Conservation (phyloP, 2,113 vertebrate species). For the Pitta sordida region DNA sequence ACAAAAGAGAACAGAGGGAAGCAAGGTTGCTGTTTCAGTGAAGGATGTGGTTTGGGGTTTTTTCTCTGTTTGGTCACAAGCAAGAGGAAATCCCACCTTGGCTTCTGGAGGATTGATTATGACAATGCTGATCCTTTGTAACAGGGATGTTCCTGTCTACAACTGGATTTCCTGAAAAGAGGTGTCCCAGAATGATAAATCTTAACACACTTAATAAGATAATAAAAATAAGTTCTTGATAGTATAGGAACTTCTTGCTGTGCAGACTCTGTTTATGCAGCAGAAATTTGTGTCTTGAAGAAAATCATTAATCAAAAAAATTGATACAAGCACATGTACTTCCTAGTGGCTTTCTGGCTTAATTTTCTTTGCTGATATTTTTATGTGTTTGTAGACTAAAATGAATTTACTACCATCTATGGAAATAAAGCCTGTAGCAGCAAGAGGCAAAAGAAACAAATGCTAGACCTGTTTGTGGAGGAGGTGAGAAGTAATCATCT, state of each 20-base stretch:
- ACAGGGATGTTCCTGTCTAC: background rate
- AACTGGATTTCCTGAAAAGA: background rate
- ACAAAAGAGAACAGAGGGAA: background rate
- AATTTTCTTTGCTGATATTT: background rate
- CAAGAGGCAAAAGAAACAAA: background rate
- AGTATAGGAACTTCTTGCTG: background rate
- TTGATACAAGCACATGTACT: background rate
- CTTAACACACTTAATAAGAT: background rate
- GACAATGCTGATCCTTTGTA: accelerated
- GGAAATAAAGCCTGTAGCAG: background rate
- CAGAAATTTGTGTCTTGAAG: background rate
- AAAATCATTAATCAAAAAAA: background rate
- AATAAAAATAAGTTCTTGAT: background rate
- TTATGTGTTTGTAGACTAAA: background rate
- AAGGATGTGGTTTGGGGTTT: background rate
- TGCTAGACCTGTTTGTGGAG: background rate
- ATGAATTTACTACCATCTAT: background rate
- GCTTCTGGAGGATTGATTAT: background rate
- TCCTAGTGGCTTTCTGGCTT: background rate
- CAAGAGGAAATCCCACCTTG: background rate
- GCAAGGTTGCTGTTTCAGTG: background rate
- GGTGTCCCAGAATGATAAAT: background rate
- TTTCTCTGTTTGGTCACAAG: background rate
- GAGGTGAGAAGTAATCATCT: background rate
- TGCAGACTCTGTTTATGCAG: background rate